Evolutionary conservation across 2,888 invertebrate genomes (phyloP).

Genomic region (Polyommatus iphigenia): DNA sequence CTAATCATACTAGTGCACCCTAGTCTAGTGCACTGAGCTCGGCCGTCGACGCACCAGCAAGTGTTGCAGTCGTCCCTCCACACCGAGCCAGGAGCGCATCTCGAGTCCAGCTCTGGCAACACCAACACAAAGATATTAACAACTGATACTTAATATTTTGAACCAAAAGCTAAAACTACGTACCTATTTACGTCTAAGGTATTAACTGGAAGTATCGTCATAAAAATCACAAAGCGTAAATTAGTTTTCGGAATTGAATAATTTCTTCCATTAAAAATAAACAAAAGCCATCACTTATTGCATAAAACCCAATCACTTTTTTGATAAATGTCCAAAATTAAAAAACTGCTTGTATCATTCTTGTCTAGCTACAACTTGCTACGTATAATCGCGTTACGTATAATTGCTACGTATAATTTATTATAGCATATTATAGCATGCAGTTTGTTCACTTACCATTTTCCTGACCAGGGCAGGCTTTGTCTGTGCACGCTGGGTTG

Average conservation of each 20-base stretch:
- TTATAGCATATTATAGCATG: no score
- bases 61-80: constrained; percentile 61
- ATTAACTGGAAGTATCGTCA: no score
- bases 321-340: no score
- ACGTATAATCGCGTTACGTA: not conserved
- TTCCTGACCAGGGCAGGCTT: constrained; percentile 46
- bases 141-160: no score
- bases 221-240: no score
- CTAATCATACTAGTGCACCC: constrained; percentile 46
- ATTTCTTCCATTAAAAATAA: no score
- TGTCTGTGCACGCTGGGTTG: constrained; percentile 42
- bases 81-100: constrained; percentile 53
- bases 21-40: constrained; percentile 54
- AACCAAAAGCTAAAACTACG: not conserved
- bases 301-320: no score
- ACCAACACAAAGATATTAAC: not conserved
- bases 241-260: no score
- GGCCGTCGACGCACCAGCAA: constrained; percentile 57
- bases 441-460: constrained; percentile 39
- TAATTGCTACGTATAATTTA: no score
- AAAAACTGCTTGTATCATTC: no score
- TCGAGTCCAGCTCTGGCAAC: constrained; percentile 47
- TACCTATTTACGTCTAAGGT: no score
- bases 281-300: no score
- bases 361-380: not conserved